phyloP scores from a whole-genome alignment of 2,888 invertebrate genomes.

The Blomia tropicalis region DNA sequence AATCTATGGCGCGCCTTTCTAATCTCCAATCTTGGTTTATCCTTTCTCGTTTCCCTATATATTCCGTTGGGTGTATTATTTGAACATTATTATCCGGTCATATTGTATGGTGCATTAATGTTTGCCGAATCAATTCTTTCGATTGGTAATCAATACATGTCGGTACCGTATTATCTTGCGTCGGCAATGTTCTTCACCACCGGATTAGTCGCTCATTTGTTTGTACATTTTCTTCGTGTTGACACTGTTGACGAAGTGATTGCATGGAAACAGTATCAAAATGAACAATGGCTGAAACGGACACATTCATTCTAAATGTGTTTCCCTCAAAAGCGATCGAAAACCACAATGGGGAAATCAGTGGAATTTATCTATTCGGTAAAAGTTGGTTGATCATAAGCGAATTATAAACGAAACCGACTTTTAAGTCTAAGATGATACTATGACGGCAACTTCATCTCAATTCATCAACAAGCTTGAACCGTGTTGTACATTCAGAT shows the following conservation, averaged over 20 bases:
- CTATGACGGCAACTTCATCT: too few species aligned
- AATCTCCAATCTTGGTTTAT: neutral
- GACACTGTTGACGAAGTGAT: neutral
- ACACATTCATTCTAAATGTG: neutral
- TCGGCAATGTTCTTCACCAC: neutral
- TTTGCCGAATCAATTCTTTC: neutral
- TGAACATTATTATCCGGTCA: neutral
- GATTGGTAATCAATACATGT: neutral
- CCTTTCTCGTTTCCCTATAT: neutral
- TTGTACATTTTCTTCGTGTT: neutral
- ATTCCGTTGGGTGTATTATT: neutral
- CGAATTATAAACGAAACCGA: too few species aligned
- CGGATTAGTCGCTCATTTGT: neutral
- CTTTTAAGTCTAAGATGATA: too few species aligned
- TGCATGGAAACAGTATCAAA: neutral
- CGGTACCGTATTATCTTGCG: conserved; percentile 4
- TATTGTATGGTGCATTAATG: neutral
- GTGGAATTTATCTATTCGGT: too few species aligned
- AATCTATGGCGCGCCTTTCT: conserved; percentile 5
- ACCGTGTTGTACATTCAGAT: too few species aligned
- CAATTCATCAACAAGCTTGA: too few species aligned
- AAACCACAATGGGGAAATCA: too few species aligned
- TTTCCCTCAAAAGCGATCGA: too few species aligned
- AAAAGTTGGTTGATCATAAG: too few species aligned
- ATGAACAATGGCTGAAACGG: neutral